A percentile compares a stretch with the other conserved stretches of the same genome.
Conservation (phyloP, 2,113 vertebrate species). For the Dipodomys merriami region DNA sequence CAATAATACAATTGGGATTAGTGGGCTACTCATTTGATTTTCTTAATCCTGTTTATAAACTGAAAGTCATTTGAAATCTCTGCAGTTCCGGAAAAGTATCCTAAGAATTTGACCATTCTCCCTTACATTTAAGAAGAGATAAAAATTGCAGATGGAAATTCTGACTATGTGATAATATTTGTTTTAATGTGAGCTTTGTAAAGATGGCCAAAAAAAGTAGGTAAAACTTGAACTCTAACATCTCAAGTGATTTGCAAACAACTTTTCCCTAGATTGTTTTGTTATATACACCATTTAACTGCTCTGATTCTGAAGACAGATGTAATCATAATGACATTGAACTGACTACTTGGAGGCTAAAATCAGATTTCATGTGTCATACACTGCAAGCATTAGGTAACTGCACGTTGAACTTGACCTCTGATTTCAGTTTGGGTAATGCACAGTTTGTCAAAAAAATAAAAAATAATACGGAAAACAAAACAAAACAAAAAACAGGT, state of each 20-base stretch:
- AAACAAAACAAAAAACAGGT: neutral
- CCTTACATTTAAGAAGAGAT: neutral
- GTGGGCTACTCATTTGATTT: neutral
- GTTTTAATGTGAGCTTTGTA: neutral
- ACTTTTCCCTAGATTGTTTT: neutral
- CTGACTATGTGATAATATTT: neutral
- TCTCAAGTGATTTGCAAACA: neutral
- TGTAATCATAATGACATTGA: neutral
- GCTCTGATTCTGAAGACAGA: neutral
- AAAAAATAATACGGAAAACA: too few relatives aligned
- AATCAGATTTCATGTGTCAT: neutral
- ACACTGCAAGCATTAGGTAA: constrained; percentile 2
- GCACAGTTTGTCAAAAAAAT: neutral
- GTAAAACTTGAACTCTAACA: neutral
- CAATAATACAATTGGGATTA: neutral
- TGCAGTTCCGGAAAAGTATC: neutral
- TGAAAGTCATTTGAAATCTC: neutral
- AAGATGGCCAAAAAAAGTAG: neutral
- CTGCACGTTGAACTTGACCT: constrained; percentile 2
- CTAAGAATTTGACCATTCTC: neutral
- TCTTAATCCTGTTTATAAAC: neutral
- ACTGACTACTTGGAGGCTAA: neutral
- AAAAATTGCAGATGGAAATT: neutral
- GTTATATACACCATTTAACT: neutral
- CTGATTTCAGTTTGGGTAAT: neutral